These are phyloP conservation scores for Allacma fusca DNA, from an alignment of 2,888 invertebrate species.

Conservation along the genomic window DNA sequence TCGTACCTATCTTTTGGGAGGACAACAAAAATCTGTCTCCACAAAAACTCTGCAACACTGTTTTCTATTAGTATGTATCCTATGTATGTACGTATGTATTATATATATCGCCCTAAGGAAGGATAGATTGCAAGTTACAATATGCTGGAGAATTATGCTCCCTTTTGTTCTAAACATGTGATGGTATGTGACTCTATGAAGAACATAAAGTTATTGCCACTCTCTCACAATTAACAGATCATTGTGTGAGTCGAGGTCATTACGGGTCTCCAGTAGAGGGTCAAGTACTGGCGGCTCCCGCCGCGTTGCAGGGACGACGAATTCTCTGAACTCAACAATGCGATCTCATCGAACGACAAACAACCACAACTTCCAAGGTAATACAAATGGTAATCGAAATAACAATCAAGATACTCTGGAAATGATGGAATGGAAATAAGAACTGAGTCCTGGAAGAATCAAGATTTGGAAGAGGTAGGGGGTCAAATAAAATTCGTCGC, in stretches of 20 bases:
- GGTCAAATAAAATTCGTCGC: too few species aligned
- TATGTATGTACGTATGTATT: too few species aligned
- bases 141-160: too few species aligned
- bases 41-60: too few species aligned
- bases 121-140: too few species aligned
- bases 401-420: conserved; percentile 20
- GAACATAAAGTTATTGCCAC: not conserved
- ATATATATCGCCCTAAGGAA: too few species aligned
- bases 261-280: conserved; percentile 59
- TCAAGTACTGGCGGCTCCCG: conserved; percentile 54
- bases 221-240: conserved; percentile 42
- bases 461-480: too few species aligned
- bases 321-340: conserved; percentile 21
- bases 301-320: conserved; percentile 43
- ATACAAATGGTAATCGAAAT: conserved; percentile 39
- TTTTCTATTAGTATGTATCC: too few species aligned
- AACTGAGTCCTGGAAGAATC: not conserved
- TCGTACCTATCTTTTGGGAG: too few species aligned
- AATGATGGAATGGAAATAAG: conserved; percentile 21
- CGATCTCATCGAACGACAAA: not conserved
- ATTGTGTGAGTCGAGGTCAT: conserved; percentile 54
- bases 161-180: too few species aligned
- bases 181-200: not conserved
- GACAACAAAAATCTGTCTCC: too few species aligned
- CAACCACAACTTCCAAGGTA: not conserved